These are phyloP conservation scores for Eretmocerus hayati DNA, from an alignment of 2,888 invertebrate species.

Conservation along the genomic window DNA sequence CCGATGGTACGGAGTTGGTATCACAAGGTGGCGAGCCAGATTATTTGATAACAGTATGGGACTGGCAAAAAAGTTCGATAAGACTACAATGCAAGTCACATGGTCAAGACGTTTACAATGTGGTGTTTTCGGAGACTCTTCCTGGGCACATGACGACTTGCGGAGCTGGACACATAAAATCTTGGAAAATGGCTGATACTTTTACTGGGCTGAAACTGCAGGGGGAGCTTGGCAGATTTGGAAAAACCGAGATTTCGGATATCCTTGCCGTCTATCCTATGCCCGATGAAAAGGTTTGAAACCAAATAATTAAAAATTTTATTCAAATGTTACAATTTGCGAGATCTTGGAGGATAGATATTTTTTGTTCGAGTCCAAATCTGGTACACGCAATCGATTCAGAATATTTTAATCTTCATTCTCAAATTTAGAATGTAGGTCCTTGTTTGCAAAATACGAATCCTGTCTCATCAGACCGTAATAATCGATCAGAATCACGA, in stretches of 20 bases:
- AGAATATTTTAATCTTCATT: no score
- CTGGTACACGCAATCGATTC: no score
- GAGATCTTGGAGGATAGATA: no score
- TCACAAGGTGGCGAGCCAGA: constrained; percentile 83
- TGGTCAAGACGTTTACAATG: constrained; percentile 70
- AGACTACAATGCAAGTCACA: constrained; percentile 75
- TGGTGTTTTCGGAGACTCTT: constrained; percentile 75
- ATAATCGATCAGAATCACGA: no score
- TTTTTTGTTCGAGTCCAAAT: no score
- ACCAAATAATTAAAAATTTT: no score
- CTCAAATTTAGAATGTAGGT: no score
- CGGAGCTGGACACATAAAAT: constrained; percentile 73
- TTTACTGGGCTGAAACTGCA: constrained; percentile 87
- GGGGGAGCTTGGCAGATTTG: constrained; percentile 83
- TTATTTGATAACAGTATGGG: constrained; percentile 82
- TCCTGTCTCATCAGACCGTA: no score
- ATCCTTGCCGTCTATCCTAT: constrained; percentile 77
- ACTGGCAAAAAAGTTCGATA: constrained; percentile 71
- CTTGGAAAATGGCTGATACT: constrained; percentile 88
- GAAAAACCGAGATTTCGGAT: constrained; percentile 87
- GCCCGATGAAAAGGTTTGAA: constrained; percentile 81
- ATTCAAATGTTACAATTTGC: no score
- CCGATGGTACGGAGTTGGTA: constrained; percentile 71
- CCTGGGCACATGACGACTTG: constrained; percentile 73
- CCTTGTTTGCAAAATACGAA: no score